Conservation (phyloP, 2,888 invertebrate species). For the Lasioglossum calceatum region DNA sequence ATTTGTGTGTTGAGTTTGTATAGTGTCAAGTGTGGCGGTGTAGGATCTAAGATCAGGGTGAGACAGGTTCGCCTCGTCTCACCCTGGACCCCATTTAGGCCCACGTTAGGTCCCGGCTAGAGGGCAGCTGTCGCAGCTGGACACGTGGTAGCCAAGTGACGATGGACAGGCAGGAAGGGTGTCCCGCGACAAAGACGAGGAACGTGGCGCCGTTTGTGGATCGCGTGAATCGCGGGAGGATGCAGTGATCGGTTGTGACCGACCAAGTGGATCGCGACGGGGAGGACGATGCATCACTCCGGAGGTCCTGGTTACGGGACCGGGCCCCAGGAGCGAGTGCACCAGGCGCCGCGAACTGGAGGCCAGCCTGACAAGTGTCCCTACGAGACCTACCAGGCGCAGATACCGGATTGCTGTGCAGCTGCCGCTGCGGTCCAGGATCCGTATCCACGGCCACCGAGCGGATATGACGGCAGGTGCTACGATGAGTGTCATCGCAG, state of each 20-base stretch:
- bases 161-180: constrained; percentile 54
- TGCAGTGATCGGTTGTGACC: constrained; percentile 70
- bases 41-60: background rate
- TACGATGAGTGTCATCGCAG: constrained; percentile 82
- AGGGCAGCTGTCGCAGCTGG: constrained; percentile 16
- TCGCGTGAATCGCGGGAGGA: constrained; percentile 55
- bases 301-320: constrained; percentile 77
- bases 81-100: constrained; percentile 36
- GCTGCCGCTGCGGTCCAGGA: constrained; percentile 82
- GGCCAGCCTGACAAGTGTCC: constrained; percentile 80
- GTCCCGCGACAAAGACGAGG: constrained; percentile 60
- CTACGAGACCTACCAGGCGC: constrained; percentile 83
- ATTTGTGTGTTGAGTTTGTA: background rate
- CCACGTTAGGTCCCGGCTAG: constrained; percentile 37
- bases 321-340: constrained; percentile 81
- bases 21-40: background rate
- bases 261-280: constrained; percentile 44
- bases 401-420: constrained; percentile 84
- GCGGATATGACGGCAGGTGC: constrained; percentile 81
- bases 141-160: constrained; percentile 25
- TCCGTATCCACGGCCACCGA: constrained; percentile 84
- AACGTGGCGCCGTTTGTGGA: constrained; percentile 48
- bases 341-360: constrained; percentile 76
- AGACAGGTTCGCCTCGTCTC: constrained; percentile 39
- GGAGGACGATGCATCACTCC: constrained; percentile 80